Percentiles rank a stretch among this genome's conserved stretches.
These are phyloP conservation scores for Apogon hyalosoma DNA, from an alignment of 2,797 vertebrate genomes.

Conservation along the genomic window DNA sequence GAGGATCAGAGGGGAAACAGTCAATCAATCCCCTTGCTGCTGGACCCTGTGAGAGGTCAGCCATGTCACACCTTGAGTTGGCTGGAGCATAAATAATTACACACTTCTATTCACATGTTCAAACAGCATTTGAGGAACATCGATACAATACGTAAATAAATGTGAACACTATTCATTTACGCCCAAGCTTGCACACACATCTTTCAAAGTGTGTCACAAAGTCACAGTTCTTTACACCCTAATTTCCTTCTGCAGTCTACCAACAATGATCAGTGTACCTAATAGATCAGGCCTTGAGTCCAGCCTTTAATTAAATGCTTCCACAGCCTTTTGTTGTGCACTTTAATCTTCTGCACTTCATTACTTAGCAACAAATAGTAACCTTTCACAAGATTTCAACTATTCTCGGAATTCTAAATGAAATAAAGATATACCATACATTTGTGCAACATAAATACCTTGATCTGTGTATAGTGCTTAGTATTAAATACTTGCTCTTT, in stretches of 20 bases:
- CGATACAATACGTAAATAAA: background rate
- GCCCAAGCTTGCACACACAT: background rate
- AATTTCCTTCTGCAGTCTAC: background rate
- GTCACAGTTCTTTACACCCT: constrained; percentile 1
- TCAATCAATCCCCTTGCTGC: constrained; percentile 33
- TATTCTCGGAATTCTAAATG: constrained; percentile 3
- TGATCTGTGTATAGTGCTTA: background rate
- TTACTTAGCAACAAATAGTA: constrained; percentile 11
- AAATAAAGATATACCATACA: background rate
- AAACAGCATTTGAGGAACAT: background rate
- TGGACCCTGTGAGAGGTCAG: constrained; percentile 40
- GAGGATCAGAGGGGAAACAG: constrained; percentile 35
- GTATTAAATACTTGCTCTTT: background rate
- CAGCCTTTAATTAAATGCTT: constrained; percentile 20
- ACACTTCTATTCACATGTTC: background rate
- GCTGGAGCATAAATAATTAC: constrained; percentile 23
- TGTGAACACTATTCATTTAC: background rate
- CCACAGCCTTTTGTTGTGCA: constrained; percentile 15
- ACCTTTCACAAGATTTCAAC: background rate
- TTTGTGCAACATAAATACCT: background rate
- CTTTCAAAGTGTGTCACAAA: background rate
- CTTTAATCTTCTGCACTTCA: constrained; percentile 37
- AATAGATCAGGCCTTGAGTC: constrained; percentile 7
- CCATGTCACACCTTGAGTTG: constrained; percentile 38
- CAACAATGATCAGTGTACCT: constrained; percentile 8